Evolutionary conservation across 2,113 vertebrate genomes (phyloP).

Genomic region (Elachura formosa): DNA sequence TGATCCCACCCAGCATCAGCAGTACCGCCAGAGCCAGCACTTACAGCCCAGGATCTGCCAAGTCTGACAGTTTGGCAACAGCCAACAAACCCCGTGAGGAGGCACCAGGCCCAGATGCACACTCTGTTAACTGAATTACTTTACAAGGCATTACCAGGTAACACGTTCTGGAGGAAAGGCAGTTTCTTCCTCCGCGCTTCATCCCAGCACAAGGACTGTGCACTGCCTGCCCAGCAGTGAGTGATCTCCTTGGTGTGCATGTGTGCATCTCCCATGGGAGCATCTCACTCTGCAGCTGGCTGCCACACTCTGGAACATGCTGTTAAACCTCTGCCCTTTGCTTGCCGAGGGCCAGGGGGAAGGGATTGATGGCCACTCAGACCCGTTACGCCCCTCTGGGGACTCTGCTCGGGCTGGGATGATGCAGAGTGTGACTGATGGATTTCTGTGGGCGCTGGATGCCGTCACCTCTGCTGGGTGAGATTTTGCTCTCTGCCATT

Average conservation of each 20-base stretch:
- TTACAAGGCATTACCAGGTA: fast-evolving
- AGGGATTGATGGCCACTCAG: neutral
- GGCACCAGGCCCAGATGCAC: neutral
- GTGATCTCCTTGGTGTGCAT: neutral
- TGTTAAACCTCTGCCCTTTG: neutral
- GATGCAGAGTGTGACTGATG: neutral
- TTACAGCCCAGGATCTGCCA: neutral
- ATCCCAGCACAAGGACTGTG: neutral
- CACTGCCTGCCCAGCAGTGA: fast-evolving
- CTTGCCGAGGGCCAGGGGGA: neutral
- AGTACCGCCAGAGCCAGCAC: neutral
- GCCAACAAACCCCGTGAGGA: neutral
- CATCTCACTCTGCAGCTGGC: neutral
- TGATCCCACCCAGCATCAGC: neutral
- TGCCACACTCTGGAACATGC: fast-evolving
- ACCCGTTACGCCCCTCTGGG: neutral
- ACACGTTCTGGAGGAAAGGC: neutral
- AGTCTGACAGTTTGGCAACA: neutral
- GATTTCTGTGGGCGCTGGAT: neutral
- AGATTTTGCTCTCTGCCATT: neutral
- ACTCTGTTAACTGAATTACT: neutral
- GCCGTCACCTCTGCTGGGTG: neutral
- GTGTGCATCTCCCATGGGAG: fast-evolving
- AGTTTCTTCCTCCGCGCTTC: neutral
- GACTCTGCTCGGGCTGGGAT: neutral